phyloP scores from a whole-genome alignment of 2,888 invertebrate genomes.

The Gastrophysa polygoni region DNA sequence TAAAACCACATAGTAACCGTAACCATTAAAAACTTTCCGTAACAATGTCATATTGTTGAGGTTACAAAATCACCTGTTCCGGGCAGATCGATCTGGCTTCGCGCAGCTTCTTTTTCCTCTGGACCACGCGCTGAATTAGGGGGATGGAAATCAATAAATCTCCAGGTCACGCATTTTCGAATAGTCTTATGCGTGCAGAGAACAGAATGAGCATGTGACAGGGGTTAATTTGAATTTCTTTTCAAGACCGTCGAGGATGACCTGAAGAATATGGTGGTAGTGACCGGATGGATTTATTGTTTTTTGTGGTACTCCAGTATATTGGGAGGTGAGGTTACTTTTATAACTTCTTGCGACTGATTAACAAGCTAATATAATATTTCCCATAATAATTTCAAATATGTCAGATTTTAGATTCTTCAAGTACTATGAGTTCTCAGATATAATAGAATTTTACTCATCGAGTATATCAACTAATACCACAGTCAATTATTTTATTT shows the following conservation, averaged over 20 bases:
- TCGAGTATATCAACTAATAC: too few species aligned
- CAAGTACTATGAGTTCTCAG: too few species aligned
- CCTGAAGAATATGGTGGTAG: slow-evolving; percentile 41
- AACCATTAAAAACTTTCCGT: too few species aligned
- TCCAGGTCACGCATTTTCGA: neutral
- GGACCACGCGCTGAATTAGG: slow-evolving; percentile 21
- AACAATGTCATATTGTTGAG: too few species aligned
- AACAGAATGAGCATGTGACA: neutral
- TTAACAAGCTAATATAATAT: too few species aligned
- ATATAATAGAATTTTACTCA: too few species aligned
- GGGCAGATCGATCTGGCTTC: neutral
- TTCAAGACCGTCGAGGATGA: slow-evolving; percentile 22
- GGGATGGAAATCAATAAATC: slow-evolving; percentile 35
- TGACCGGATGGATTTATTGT: slow-evolving; percentile 53
- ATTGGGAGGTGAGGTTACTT: slow-evolving; percentile 56
- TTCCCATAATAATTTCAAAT: too few species aligned
- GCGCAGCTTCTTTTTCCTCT: neutral
- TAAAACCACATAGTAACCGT: too few species aligned
- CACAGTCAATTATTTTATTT: too few species aligned
- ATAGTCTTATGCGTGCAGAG: neutral
- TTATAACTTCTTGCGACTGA: too few species aligned
- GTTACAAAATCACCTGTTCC: too few species aligned
- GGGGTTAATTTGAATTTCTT: slow-evolving; percentile 21
- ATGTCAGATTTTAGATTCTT: too few species aligned
- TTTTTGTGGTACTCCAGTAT: slow-evolving; percentile 56